A percentile compares a stretch with the other conserved stretches of the same genome.
Evolutionary conservation across 1,140 invertebrate genomes (phyloP).

Genomic region (Gryllus bimaculatus): DNA sequence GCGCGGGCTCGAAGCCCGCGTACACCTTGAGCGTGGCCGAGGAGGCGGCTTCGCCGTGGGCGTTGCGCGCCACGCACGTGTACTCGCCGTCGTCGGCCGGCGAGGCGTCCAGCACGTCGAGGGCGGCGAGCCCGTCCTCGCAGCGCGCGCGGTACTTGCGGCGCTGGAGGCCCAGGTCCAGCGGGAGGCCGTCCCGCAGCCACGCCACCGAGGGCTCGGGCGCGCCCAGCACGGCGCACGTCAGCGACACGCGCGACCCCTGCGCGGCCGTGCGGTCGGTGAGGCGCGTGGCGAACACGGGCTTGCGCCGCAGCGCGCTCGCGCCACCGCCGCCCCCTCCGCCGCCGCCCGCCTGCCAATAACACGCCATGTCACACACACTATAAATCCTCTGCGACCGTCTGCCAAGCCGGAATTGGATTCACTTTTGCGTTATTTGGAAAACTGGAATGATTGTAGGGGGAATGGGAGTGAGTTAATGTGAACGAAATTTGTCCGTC

Average conservation of each 20-base stretch:
- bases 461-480: too few species aligned
- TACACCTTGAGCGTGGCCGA: constrained; percentile 58
- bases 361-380: too few species aligned
- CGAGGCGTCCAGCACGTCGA: constrained; percentile 58
- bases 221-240: constrained; percentile 72
- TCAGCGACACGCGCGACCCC: constrained; percentile 64
- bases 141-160: constrained; percentile 31
- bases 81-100: constrained; percentile 62
- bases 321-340: constrained; percentile 19
- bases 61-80: constrained; percentile 61
- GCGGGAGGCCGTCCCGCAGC: constrained; percentile 64
- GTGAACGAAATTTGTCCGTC: too few species aligned
- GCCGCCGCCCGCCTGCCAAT: background rate
- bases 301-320: constrained; percentile 41
- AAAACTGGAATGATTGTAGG: too few species aligned
- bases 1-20: constrained; percentile 50
- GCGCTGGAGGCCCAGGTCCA: constrained; percentile 24
- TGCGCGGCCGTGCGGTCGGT: constrained; percentile 64
- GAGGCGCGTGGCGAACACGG: constrained; percentile 70
- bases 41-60: constrained; percentile 56
- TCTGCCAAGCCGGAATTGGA: background rate
- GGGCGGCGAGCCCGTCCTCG: constrained; percentile 56
- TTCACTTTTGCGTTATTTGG: too few species aligned
- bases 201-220: constrained; percentile 72
- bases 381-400: background rate